Conservation (phyloP, 2,113 vertebrate genomes). For the Motacilla alba region DNA sequence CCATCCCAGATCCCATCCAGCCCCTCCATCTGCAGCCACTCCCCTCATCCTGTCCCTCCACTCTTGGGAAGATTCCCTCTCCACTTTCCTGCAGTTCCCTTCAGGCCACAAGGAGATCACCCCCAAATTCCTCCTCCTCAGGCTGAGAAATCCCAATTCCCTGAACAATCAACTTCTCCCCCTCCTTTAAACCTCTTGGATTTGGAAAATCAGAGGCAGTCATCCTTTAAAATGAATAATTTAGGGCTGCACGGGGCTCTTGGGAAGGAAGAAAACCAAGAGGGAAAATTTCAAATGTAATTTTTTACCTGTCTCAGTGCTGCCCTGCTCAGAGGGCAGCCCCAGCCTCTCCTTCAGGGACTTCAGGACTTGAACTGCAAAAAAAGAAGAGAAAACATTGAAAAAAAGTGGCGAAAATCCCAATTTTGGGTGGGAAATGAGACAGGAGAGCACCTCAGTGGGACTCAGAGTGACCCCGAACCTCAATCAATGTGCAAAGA, state of each 20-base stretch:
- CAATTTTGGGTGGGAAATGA: not conserved
- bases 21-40: not conserved
- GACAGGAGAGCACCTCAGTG: not conserved
- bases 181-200: not conserved
- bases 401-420: not conserved
- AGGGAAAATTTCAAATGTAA: not conserved
- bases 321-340: constrained; percentile 47
- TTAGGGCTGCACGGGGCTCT: not conserved
- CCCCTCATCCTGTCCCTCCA: not conserved
- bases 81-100: not conserved
- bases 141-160: not conserved
- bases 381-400: not conserved
- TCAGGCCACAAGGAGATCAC: not conserved
- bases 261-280: accelerated
- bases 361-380: constrained; percentile 71
- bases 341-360: constrained; percentile 84
- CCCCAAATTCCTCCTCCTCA: not conserved
- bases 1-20: not conserved
- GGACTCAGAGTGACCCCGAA: not conserved
- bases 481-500: not conserved
- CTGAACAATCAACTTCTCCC: not conserved
- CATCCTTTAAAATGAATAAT: not conserved
- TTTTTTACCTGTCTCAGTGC: constrained; percentile 68
- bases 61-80: not conserved
- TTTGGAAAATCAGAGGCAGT: not conserved